phyloP scores from a whole-genome alignment of 2,113 vertebrate species.

The Microtus richardsoni region DNA sequence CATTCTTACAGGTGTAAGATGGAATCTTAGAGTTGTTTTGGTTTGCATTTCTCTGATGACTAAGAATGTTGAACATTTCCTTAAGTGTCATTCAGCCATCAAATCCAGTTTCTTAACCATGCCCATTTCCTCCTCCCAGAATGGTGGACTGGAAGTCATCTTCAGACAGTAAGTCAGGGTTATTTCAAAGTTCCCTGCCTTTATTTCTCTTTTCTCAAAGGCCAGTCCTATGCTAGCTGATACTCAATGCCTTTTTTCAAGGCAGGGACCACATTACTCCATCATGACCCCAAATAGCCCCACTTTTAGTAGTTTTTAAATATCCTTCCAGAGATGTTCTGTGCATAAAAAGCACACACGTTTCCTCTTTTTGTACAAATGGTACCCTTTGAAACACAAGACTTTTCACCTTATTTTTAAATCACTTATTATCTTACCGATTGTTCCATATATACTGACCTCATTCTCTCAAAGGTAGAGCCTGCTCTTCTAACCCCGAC shows the following conservation, averaged over 20 bases:
- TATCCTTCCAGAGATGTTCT: not conserved
- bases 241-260: not conserved
- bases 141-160: not conserved
- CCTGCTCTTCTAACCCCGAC: conserved; percentile 5
- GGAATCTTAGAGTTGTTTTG: too few species aligned
- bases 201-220: not conserved
- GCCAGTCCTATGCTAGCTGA: not conserved
- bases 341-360: not conserved
- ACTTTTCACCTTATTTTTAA: conserved; percentile 35
- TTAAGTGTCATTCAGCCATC: not conserved
- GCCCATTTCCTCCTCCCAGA: not conserved
- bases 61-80: too few species aligned
- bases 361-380: not conserved
- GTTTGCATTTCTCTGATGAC: too few species aligned
- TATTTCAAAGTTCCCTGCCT: not conserved
- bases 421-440: conserved; percentile 26
- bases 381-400: not conserved
- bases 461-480: conserved; percentile 56
- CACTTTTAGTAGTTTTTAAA: not conserved
- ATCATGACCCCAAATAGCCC: not conserved
- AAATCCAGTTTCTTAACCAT: not conserved
- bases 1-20: too few species aligned
- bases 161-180: not conserved
- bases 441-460: conserved; percentile 44
- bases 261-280: not conserved